Percentiles rank a stretch among this genome's conserved stretches.
phyloP scores from a whole-genome alignment of 1,140 invertebrate genomes.

The Temnothorax nylanderi region DNA sequence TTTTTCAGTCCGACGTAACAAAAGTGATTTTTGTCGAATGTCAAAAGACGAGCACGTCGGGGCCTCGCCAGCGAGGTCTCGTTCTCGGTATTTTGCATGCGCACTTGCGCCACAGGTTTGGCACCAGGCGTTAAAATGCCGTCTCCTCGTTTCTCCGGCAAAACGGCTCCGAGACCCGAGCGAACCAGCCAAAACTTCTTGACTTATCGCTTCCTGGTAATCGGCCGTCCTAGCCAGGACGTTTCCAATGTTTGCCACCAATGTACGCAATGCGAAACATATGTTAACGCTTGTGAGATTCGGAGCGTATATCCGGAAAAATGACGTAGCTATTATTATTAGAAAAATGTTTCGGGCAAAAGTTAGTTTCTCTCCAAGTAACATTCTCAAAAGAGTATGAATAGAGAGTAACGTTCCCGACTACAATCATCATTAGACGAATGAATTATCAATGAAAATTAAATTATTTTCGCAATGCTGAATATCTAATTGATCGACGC shows the following conservation, averaged over 20 bases:
- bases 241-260: conserved; percentile 12
- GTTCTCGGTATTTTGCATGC: conserved; percentile 30
- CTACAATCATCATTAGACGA: not conserved
- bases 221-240: not conserved
- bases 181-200: conserved; percentile 34
- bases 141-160: conserved; percentile 32
- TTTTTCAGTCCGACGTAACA: not conserved
- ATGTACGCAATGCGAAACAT: conserved; percentile 16
- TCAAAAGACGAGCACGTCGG: conserved; percentile 11
- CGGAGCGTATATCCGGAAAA: conserved; percentile 33
- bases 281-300: conserved; percentile 15
- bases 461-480: not conserved
- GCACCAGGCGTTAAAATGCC: conserved; percentile 38
- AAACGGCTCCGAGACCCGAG: conserved; percentile 19
- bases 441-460: not conserved
- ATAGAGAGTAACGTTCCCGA: not conserved
- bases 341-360: conserved; percentile 15
- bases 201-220: conserved; percentile 42
- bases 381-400: not conserved
- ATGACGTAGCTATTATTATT: conserved; percentile 51
- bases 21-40: conserved; percentile 32
- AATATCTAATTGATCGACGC: not conserved
- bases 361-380: not conserved
- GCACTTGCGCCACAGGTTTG: conserved; percentile 20
- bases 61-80: not conserved